A percentile compares a stretch with the other conserved stretches of the same genome.
Evolutionary conservation across 1,140 invertebrate genomes (phyloP).

Genomic region (Temnothorax curvispinosus): DNA sequence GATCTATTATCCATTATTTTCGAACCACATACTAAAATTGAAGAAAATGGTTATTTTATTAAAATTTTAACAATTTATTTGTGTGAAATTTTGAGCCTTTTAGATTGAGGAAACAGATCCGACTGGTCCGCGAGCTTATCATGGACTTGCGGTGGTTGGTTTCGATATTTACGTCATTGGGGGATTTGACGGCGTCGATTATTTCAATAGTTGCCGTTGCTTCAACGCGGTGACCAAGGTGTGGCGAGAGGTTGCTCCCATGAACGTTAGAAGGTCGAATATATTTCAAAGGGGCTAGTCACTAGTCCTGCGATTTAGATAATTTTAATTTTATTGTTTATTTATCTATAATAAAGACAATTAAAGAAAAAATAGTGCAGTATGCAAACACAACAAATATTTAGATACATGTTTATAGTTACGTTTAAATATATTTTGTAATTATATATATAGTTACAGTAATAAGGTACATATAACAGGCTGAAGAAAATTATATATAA

Average conservation of each 20-base stretch:
- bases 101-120: slow-evolving; percentile 87
- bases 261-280: slow-evolving; percentile 87
- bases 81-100: slow-evolving; percentile 2
- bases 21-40: neutral
- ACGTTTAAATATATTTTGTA: neutral
- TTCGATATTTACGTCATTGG: slow-evolving; percentile 90
- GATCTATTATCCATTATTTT: neutral
- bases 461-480: neutral
- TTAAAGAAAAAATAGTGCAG: neutral
- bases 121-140: slow-evolving; percentile 89
- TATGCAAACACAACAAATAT: neutral
- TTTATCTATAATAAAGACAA: neutral
- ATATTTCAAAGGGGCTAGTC: slow-evolving; percentile 61
- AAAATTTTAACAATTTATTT: slow-evolving; percentile 17
- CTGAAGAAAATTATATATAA: neutral
- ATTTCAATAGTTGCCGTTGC: slow-evolving; percentile 88
- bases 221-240: slow-evolving; percentile 88
- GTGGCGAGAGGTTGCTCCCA: slow-evolving; percentile 89
- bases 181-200: slow-evolving; percentile 89
- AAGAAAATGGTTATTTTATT: neutral
- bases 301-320: slow-evolving; percentile 15
- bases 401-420: neutral
- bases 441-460: neutral
- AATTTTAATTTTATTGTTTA: neutral
- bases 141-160: slow-evolving; percentile 89